Conservation (phyloP, 2,113 vertebrate genomes). For the Bagarius yarrelli region DNA sequence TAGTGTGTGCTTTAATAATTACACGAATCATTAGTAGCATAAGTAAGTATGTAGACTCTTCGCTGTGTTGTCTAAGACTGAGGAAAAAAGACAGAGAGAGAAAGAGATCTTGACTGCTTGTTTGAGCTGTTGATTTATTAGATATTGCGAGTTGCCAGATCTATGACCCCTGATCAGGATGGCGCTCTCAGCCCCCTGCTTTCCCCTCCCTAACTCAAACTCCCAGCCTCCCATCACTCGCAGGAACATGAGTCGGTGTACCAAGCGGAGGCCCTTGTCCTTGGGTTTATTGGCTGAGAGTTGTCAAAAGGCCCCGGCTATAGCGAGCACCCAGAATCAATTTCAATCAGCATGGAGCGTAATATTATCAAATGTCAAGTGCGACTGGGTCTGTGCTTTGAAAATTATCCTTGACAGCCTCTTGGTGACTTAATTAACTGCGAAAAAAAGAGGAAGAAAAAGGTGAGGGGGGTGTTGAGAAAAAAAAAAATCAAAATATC, state of each 20-base stretch:
- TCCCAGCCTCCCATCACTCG: conserved; percentile 73
- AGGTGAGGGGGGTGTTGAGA: conserved; percentile 21
- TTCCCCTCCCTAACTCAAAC: conserved; percentile 43
- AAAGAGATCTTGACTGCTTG: conserved; percentile 27
- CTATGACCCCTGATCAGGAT: conserved; percentile 70
- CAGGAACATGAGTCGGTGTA: conserved; percentile 76
- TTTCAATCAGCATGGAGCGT: conserved; percentile 98
- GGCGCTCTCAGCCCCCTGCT: conserved; percentile 56
- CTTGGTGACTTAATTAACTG: conserved; percentile 99
- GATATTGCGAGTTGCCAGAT: conserved; percentile 66
- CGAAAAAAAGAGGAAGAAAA: conserved; percentile 72
- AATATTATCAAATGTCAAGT: conserved; percentile 99
- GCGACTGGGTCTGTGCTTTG: conserved; percentile 80
- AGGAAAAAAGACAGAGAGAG: neutral
- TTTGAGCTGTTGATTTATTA: conserved; percentile 69
- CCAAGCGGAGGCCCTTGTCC: conserved; percentile 73
- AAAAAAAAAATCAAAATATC: conserved; percentile 78
- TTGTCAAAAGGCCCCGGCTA: conserved; percentile 78
- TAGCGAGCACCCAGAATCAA: conserved; percentile 82
- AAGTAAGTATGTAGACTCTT: conserved; percentile 18
- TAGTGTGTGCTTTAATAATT: conserved; percentile 43
- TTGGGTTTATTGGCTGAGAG: conserved; percentile 85
- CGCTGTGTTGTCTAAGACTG: neutral
- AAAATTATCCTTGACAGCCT: conserved; percentile 99
- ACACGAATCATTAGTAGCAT: conserved; percentile 36